Evolutionary conservation across 1,140 invertebrate species (phyloP), one percentile per base, ranked within the genome.

Genomic region (Cotesia chilonis): DNA sequence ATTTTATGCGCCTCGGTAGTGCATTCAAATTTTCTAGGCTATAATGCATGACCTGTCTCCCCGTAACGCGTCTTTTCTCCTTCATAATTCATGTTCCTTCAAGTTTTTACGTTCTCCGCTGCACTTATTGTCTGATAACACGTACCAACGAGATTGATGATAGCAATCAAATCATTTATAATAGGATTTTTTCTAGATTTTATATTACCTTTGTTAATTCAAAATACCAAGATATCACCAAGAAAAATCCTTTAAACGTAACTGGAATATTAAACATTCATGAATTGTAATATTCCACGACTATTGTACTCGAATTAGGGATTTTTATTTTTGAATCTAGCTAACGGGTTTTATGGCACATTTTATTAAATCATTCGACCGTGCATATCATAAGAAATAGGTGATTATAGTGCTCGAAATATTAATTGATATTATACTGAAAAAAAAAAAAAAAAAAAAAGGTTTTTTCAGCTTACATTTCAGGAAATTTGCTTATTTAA

Each of bases 51-150:
- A 66, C 64, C 64, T 66, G 64, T 66, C 64, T 51, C 7, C 64
- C 47, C 5, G 14, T 14, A 52, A 37, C 41, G 47, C 64, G 47
- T 66, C 41, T 52, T 66, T 66, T 66, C 64, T 20, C 14, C 64
- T 65, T 52, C 64, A 66, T 66, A 66, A 66, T 66, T 66, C 64
- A 66, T 66, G n/a, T n/a, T n/a, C n/a, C n/a, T n/a, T n/a, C n/a
- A 66, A 51, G 20, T 66, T 66, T 47, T 28, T 52, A 66, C 37
- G 64, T 4, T n/a, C 38, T n/a, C 47, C 10, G 63, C 38, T 66
- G 64, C 64, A 66, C 47, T 66, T 66, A 37, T 66, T 66, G 41
- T 66, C 64, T 20, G 64, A 54, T 52, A 51, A 52, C 14, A 9
- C 17, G 37, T 66, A 35, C 10, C 59, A 28, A 3, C 17, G 14